Percentiles rank a stretch among this genome's conserved stretches.
Conservation (phyloP, 2,888 invertebrate genomes). For the Quadriops clusia region DNA sequence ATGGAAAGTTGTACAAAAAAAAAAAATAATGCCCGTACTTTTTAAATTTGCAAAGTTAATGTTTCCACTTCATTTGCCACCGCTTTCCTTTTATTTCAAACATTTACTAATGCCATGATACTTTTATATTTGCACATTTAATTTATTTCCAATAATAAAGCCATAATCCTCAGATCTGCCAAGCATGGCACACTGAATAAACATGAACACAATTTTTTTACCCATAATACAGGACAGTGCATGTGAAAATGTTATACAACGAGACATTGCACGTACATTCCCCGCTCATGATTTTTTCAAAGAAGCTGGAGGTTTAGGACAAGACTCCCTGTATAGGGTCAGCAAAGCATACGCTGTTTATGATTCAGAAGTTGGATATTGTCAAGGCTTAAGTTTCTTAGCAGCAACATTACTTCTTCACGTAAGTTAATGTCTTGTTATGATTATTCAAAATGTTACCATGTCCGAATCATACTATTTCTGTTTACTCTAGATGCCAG, state of each 20-base stretch:
- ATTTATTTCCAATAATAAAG: too few relatives aligned
- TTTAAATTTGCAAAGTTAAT: too few relatives aligned
- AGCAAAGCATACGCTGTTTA: slow-evolving; percentile 96
- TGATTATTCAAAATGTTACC: not conserved
- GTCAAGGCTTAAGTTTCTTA: slow-evolving; percentile 95
- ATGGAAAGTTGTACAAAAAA: too few relatives aligned
- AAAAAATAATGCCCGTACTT: too few relatives aligned
- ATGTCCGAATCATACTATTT: too few relatives aligned
- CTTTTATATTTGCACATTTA: too few relatives aligned
- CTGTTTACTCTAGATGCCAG: slow-evolving; percentile 78
- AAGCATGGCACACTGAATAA: too few relatives aligned
- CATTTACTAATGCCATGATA: too few relatives aligned
- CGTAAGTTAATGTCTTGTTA: slow-evolving; percentile 46
- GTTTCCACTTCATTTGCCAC: too few relatives aligned
- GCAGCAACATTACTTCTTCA: slow-evolving; percentile 92
- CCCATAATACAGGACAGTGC: slow-evolving; percentile 74
- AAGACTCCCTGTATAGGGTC: slow-evolving; percentile 90
- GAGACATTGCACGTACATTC: slow-evolving; percentile 96
- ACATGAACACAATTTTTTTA: too few relatives aligned
- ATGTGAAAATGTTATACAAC: slow-evolving; percentile 87
- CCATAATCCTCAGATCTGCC: too few relatives aligned
- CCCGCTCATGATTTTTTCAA: slow-evolving; percentile 98
- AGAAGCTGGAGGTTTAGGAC: slow-evolving; percentile 88
- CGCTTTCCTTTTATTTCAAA: too few relatives aligned
- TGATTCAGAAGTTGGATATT: slow-evolving; percentile 96